These are phyloP conservation scores for Mystacornis crossleyi DNA, from an alignment of 2,113 vertebrate genomes.

Conservation along the genomic window DNA sequence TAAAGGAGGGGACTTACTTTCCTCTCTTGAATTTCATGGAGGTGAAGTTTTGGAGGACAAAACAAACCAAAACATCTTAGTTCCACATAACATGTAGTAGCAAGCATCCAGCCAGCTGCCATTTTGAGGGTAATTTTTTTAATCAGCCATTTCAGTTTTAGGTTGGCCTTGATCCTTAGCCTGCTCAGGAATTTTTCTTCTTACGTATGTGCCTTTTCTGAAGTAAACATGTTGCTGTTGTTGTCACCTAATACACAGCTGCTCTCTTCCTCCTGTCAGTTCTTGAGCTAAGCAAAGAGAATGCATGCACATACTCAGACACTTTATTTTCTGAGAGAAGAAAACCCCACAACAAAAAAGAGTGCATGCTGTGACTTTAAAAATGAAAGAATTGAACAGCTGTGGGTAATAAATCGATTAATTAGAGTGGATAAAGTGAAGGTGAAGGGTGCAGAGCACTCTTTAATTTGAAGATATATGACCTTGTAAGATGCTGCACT, in stretches of 20 bases:
- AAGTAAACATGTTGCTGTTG: constrained; percentile 28
- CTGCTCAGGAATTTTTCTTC: constrained; percentile 23
- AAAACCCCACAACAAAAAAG: neutral
- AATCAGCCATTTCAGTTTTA: constrained; percentile 62
- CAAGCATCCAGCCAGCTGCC: constrained; percentile 53
- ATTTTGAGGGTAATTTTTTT: constrained; percentile 67
- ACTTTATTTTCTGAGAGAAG: neutral
- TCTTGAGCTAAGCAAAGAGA: constrained; percentile 19
- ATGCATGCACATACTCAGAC: neutral
- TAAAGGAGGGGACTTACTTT: neutral
- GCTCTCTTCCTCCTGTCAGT: constrained; percentile 21
- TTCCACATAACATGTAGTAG: constrained; percentile 15
- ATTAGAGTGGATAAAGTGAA: constrained; percentile 45
- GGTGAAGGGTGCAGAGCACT: constrained; percentile 52
- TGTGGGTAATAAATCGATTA: constrained; percentile 43
- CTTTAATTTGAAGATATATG: constrained; percentile 59
- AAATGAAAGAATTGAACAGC: constrained; percentile 26
- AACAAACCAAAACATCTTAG: constrained; percentile 24
- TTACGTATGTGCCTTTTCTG: neutral
- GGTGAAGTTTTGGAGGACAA: constrained; percentile 27
- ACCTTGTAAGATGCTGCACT: constrained; percentile 57
- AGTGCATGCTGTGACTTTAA: neutral
- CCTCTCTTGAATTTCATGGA: constrained; percentile 15
- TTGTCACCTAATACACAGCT: neutral
- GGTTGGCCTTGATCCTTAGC: constrained; percentile 34